Evolutionary conservation across 2,888 invertebrate species (phyloP).

Genomic region (Gryllus longicercus): DNA sequence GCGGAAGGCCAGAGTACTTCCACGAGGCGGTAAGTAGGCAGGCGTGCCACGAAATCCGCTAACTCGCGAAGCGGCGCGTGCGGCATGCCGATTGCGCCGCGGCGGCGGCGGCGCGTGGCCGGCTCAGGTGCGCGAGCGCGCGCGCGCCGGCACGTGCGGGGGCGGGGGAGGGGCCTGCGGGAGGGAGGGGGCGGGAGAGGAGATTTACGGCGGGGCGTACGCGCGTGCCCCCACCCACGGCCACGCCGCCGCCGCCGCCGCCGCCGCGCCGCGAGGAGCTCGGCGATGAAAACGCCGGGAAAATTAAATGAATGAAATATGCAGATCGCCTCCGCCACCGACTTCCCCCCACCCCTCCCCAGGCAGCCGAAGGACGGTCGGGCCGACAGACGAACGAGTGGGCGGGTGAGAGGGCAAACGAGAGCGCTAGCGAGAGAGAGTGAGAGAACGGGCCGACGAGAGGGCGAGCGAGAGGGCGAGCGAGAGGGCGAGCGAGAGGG

Average conservation of each 20-base stretch:
- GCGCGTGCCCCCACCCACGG: not conserved
- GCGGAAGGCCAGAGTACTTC: no score
- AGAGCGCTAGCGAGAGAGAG: no score
- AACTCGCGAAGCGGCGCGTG: no score
- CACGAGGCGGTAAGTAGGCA: no score
- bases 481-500: no score
- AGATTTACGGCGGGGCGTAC: not conserved
- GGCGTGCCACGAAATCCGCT: no score
- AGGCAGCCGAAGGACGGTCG: no score
- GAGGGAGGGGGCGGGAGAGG: not conserved
- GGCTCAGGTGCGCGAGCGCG: not conserved
- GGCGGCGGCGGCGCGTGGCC: not conserved
- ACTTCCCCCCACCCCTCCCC: no score
- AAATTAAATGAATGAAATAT: conserved; percentile 17
- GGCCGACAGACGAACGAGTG: no score
- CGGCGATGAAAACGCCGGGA: not conserved
- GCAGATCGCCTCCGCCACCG: conserved; percentile 4
- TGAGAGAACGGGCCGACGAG: no score
- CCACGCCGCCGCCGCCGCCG: not conserved
- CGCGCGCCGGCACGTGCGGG: not conserved
- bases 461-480: no score
- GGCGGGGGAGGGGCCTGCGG: not conserved
- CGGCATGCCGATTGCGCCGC: not conserved
- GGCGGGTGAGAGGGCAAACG: no score
- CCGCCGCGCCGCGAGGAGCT: not conserved